Base-by-base conservation (phyloP, 2,797 vertebrate species). In the Decapterus maruadsi region DNA sequence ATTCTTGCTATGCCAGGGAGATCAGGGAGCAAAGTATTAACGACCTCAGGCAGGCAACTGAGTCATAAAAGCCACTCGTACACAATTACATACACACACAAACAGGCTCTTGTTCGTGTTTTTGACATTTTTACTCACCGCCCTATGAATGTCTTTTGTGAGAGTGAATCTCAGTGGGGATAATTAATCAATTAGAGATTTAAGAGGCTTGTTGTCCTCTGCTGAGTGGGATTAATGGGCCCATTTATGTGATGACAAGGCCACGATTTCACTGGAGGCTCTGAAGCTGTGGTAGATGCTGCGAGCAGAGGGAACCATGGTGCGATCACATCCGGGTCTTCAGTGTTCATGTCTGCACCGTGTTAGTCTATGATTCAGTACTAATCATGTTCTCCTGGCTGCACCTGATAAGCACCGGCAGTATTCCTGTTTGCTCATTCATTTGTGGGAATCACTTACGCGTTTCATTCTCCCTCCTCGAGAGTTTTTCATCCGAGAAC, bases 141-240 rank as follows among this genome's bases (percentile, higher is more conserved):
- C 8, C 34, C 59, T 74, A 75, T 60, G 31, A 77, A 79, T 55
- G 77, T 80, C 56, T 80, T 83, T 72, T 57, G 26, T 71, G 38
- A 68, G 55, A 66, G 55, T 48, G 0, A 75, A 75, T 85, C 78
- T 87, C 75, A 79, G 57, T 19, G 2, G 57, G 68, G 73, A 77
- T 87, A 68, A 90, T 87, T 86, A 83, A 91, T 90, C 81, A 86
- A 81, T 90, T 89, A 86, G 42, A 82, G 76, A 70, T 78, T 72
- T 69, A 72, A 83, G 80, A 82, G 87, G 70, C 63, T 80, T 78
- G 67, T 82, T 86, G 80, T 82, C 76, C 80, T 83, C 72, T 50
- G 68, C 19, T 51, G 67, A 80, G 80, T 68, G 72, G 72, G 83
- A 84, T 87, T 91, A 92, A 92, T 89, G 78, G 86, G 63, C 43